Percentiles rank a stretch among this genome's conserved stretches.
These are phyloP conservation scores for Drosophila dives DNA, from an alignment of 2,888 invertebrate genomes.

Conservation along the genomic window DNA sequence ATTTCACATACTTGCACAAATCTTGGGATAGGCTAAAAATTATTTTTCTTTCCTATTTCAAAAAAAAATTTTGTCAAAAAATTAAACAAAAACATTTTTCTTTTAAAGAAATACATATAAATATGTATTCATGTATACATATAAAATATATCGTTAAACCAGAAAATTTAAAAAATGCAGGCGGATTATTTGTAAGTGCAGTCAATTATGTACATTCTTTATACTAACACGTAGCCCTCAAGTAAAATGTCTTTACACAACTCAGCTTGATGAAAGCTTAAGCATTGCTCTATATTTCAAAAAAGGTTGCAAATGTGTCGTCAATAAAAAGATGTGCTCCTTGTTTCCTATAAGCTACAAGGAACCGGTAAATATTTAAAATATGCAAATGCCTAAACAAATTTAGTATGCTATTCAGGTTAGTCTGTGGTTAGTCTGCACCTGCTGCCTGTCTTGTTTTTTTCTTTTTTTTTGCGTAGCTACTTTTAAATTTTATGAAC, in stretches of 20 bases:
- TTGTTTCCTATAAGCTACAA: neutral
- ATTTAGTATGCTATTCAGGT: conserved; percentile 14
- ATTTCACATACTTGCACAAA: neutral
- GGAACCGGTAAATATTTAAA: conserved; percentile 20
- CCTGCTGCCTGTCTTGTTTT: neutral
- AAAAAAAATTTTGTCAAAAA: no score
- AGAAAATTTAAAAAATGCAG: no score
- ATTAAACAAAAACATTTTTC: no score
- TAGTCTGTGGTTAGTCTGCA: neutral
- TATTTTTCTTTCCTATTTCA: no score
- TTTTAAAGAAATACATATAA: no score
- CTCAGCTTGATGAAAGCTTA: neutral
- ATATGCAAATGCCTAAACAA: conserved; percentile 58
- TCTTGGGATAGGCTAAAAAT: neutral
- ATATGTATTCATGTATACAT: no score
- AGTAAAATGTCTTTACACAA: neutral
- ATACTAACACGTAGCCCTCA: neutral
- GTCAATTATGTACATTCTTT: neutral
- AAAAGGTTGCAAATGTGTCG: conserved; percentile 1
- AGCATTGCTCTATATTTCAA: neutral
- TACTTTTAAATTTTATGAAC: conserved; percentile 8
- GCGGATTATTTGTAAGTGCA: no score
- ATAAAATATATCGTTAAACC: no score
- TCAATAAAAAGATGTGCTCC: conserved; percentile 25
- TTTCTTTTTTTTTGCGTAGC: neutral